These are phyloP conservation scores for Xestia ashworthii DNA, from an alignment of 2,888 invertebrate genomes.

Conservation along the genomic window DNA sequence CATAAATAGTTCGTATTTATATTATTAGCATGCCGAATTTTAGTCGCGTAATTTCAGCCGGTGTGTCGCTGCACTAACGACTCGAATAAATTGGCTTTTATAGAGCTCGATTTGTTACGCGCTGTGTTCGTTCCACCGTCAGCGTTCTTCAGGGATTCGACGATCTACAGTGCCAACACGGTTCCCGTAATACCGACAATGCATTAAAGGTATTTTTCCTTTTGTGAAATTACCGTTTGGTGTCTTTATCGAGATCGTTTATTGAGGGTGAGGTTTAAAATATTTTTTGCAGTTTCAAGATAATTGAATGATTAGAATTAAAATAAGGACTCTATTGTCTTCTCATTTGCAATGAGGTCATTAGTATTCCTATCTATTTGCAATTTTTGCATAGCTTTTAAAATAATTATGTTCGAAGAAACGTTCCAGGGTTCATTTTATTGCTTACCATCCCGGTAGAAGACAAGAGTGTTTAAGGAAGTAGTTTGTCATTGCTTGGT, in stretches of 20 bases:
- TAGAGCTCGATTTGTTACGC: constrained; percentile 47
- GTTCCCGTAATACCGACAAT: constrained; percentile 40
- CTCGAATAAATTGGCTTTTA: constrained; percentile 52
- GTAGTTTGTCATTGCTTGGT: neutral
- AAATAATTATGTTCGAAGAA: neutral
- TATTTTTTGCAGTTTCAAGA: neutral
- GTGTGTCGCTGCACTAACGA: constrained; percentile 12
- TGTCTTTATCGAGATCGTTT: neutral
- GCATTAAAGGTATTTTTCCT: constrained; percentile 49
- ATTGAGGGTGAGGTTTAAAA: neutral
- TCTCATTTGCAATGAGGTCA: neutral
- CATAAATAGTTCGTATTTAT: neutral
- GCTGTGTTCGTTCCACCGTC: constrained; percentile 41
- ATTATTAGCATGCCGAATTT: neutral
- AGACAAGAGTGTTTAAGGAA: neutral
- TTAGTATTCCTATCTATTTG: too few species aligned
- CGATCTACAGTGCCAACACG: constrained; percentile 45
- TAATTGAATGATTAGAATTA: neutral
- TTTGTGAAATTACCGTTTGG: constrained; percentile 25
- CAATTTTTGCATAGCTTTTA: neutral
- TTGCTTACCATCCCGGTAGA: neutral
- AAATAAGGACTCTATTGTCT: neutral
- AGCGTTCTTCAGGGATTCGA: constrained; percentile 51
- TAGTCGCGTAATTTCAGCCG: neutral
- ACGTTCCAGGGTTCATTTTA: neutral